Conservation (phyloP, 2,888 invertebrate species). For the Ichneumon xanthorius region DNA sequence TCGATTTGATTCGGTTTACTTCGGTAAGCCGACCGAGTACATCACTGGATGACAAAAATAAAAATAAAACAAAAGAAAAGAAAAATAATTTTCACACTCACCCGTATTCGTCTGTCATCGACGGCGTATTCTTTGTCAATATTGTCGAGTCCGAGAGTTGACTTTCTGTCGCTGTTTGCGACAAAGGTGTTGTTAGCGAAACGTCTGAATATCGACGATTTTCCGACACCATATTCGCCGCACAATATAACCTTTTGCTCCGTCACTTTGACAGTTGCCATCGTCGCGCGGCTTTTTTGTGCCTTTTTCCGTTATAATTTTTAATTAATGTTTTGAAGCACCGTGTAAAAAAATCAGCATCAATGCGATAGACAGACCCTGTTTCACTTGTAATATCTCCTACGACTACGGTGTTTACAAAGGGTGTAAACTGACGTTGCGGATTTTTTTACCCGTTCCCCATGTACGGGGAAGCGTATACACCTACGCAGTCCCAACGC, state of each 20-base stretch:
- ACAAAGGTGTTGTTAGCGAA: slow-evolving; percentile 96
- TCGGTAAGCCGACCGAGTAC: background rate
- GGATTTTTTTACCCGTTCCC: background rate
- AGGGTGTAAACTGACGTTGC: background rate
- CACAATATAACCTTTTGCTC: slow-evolving; percentile 96
- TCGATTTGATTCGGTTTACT: slow-evolving; percentile 85
- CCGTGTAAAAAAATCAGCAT: background rate
- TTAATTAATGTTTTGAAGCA: background rate
- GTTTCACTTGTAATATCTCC: background rate
- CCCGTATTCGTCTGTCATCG: slow-evolving; percentile 92
- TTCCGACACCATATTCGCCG: slow-evolving; percentile 98
- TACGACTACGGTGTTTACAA: background rate
- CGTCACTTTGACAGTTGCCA: slow-evolving; percentile 94
- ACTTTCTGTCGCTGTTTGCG: slow-evolving; percentile 92
- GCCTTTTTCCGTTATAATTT: background rate
- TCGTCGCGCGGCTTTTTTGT: slow-evolving; percentile 77
- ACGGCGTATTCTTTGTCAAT: slow-evolving; percentile 92
- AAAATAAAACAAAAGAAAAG: background rate
- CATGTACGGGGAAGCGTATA: slow-evolving; percentile 13
- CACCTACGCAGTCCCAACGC: slow-evolving; percentile 16
- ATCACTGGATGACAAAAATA: background rate
- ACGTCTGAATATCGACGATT: slow-evolving; percentile 96
- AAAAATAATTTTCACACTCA: slow-evolving; percentile 83
- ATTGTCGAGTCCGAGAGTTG: slow-evolving; percentile 96
- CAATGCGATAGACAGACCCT: slow-evolving; percentile 5